Evolutionary conservation across 1,140 invertebrate genomes (phyloP).

Genomic region (Lineus longissimus): DNA sequence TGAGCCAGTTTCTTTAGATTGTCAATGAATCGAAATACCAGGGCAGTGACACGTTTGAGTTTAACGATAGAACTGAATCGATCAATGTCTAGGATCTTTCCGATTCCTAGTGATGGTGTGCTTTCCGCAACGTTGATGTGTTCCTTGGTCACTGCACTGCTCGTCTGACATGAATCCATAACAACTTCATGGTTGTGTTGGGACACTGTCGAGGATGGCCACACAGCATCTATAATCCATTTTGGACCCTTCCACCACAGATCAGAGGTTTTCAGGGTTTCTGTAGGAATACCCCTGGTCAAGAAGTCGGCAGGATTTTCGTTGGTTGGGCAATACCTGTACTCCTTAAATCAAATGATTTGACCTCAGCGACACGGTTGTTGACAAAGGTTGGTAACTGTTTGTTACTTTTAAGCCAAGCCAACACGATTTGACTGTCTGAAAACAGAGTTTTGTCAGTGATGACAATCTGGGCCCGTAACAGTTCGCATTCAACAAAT

Average conservation of each 20-base stretch:
- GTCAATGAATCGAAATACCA: not conserved
- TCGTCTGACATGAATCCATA: not conserved
- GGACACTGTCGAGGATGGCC: not conserved
- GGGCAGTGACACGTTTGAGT: not conserved
- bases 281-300: slow-evolving; percentile 9
- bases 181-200: not conserved
- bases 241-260: not conserved
- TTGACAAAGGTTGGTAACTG: slow-evolving; percentile 16
- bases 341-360: not conserved
- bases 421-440: slow-evolving; percentile 23
- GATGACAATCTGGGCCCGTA: not conserved
- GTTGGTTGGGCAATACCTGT: slow-evolving; percentile 15
- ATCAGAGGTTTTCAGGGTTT: not conserved
- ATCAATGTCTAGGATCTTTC: not conserved
- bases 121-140: not conserved
- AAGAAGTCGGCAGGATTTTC: slow-evolving; percentile 16
- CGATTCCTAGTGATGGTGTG: not conserved
- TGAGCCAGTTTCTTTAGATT: not conserved
- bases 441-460: slow-evolving; percentile 13
- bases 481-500: not conserved
- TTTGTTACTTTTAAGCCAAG: slow-evolving; percentile 15
- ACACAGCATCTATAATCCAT: not conserved
- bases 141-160: not conserved
- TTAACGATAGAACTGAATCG: not conserved
- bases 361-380: slow-evolving; percentile 13